Evolutionary conservation across 2,797 vertebrate genomes (phyloP).

Genomic region (Myotis findleyi): DNA sequence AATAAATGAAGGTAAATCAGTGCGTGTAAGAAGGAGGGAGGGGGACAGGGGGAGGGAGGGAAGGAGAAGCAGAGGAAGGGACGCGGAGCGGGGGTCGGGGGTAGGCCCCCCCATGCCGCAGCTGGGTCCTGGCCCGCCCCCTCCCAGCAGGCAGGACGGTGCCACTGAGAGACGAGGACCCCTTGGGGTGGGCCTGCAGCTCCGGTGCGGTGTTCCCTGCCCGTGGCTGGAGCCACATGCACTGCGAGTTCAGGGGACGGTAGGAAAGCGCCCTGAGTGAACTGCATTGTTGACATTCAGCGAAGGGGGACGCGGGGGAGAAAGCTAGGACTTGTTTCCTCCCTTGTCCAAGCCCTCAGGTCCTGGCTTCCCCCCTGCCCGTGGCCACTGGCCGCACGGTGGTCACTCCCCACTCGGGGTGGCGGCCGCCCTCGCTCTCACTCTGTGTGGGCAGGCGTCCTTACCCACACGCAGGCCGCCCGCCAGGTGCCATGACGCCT

Average conservation of each 20-base stretch:
- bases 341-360: not conserved
- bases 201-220: not conserved
- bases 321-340: not conserved
- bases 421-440: too few relatives aligned
- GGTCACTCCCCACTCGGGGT: too few relatives aligned
- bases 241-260: not conserved
- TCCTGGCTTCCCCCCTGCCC: too few relatives aligned
- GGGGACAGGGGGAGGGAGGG: not conserved
- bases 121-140: not conserved
- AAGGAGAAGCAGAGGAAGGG: constrained; percentile 45
- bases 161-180: fast-evolving
- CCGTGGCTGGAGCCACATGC: not conserved
- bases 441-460: too few relatives aligned
- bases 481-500: too few relatives aligned
- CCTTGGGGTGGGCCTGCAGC: fast-evolving
- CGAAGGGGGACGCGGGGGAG: not conserved
- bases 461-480: too few relatives aligned
- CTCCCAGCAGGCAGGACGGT: not conserved
- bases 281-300: not conserved
- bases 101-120: not conserved
- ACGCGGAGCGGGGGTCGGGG: not conserved
- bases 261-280: not conserved
- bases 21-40: not conserved
- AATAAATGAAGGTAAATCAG: not conserved
- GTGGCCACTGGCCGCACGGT: too few relatives aligned